phyloP scores from a whole-genome alignment of 2,888 invertebrate genomes.

The Stenolophus ochropezus region DNA sequence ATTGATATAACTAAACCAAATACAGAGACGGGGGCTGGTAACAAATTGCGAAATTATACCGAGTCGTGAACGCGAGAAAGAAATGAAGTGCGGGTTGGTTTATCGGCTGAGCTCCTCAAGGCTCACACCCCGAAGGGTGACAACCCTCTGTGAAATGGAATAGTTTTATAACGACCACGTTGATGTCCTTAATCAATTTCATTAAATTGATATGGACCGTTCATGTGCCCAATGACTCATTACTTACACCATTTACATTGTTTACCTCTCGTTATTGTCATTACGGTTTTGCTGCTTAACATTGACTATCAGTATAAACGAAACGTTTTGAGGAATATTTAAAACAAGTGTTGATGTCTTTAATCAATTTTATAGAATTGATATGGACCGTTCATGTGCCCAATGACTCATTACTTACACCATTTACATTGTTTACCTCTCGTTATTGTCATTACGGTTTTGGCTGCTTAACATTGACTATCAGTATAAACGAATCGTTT shows the following conservation, averaged over 20 bases:
- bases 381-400: constrained; percentile 41
- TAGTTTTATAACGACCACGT: constrained; percentile 56
- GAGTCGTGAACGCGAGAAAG: constrained; percentile 70
- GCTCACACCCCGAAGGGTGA: constrained; percentile 43
- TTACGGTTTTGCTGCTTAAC: background rate
- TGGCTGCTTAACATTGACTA: background rate
- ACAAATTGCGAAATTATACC: constrained; percentile 71
- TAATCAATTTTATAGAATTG: constrained; percentile 57
- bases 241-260: constrained; percentile 7
- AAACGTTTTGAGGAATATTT: too few species aligned
- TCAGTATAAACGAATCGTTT: too few species aligned
- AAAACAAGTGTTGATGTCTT: constrained; percentile 45
- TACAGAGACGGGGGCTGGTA: constrained; percentile 63
- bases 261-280: background rate
- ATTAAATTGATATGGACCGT: constrained; percentile 51
- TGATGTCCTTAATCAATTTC: constrained; percentile 55
- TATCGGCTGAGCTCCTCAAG: constrained; percentile 67
- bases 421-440: background rate
- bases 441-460: background rate
- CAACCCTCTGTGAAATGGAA: constrained; percentile 55
- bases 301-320: too few species aligned
- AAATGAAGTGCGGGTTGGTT: constrained; percentile 69
- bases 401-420: constrained; percentile 44
- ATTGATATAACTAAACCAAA: constrained; percentile 67
- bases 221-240: constrained; percentile 45